Evolutionary conservation across 2,113 vertebrate species (phyloP), one percentile per base, ranked within the genome.

Genomic region (Paradoxurus hermaphroditus): DNA sequence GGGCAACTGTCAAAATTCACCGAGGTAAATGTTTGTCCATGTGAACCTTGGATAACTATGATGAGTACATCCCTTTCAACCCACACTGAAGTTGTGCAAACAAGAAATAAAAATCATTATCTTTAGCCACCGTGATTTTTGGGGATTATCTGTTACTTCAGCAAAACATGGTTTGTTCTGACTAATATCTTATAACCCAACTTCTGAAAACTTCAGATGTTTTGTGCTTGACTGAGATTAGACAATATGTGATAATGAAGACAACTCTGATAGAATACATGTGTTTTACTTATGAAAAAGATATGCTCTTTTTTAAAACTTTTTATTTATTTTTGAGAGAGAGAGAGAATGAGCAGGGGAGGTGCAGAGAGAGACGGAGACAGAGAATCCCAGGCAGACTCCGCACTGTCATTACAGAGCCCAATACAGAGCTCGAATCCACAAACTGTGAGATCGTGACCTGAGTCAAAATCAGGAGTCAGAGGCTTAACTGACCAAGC

Each of bases 11-110:
- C 23, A 68, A 70, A 46, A 27, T 29, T 2, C 1, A 44, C 19
- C 4, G 39, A 41, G n/a, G 36, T 34, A 16, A 46, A 49, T 4
- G 34, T 78, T 53, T 9, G 0, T 53, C 44, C 4, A 0, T 13
- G 13, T 90, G 18, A 70, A 77, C 19, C n/a, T 34, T 68, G 59
- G 59, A 6, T n/a, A 51, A 25, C 56, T 41, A 11, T 27, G 23
- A 53, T 56, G 4, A 18, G 4, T 51, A 7, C 4, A 31, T 12
- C 8, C 39, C 62, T 44, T 2, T 11, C 72, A 19, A 13, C n/a
- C 19, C 7, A n/a, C 21, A 9, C 29, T 39, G 21, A 67, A 88
- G 51, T 23, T 4, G 7, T 65, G 7, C 0, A 0, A 68, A 14
- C 5, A 19, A 78, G 44, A 79, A 92, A 72, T 78, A 67, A 59